Conservation (phyloP, 1,140 invertebrate species). For the Stegodyphus mimosarum region DNA sequence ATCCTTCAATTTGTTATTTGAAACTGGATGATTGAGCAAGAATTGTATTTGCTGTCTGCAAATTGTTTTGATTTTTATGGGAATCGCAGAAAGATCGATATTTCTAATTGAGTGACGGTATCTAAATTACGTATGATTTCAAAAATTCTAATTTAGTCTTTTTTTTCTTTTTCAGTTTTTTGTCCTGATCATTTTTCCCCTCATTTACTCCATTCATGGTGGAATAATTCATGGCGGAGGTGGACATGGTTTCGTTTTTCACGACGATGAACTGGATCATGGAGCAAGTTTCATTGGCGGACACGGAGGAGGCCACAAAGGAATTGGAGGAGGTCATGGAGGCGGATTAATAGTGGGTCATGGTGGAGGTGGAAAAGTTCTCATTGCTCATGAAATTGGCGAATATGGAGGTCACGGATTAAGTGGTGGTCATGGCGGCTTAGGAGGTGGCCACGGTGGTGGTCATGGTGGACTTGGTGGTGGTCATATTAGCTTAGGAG, state of each 20-base stretch:
- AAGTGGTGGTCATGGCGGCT: not conserved
- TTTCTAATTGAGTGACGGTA: too few species aligned
- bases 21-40: too few species aligned
- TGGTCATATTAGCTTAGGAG: not conserved
- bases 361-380: constrained; percentile 44
- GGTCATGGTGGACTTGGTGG: constrained; percentile 23
- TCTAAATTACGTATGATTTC: too few species aligned
- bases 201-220: too few species aligned
- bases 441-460: constrained; percentile 7
- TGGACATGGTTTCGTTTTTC: constrained; percentile 5
- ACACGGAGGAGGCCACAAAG: not conserved
- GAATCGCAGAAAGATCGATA: too few species aligned
- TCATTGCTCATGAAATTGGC: constrained; percentile 50
- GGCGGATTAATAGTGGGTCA: not conserved
- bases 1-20: too few species aligned
- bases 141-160: not conserved
- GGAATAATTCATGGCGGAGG: not conserved
- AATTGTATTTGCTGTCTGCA: too few species aligned
- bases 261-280: not conserved
- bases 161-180: too few species aligned
- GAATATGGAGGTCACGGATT: constrained; percentile 34
- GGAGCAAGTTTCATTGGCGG: not conserved
- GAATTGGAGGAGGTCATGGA: constrained; percentile 1
- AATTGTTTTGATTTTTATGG: too few species aligned
- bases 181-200: too few species aligned